phyloP scores from a whole-genome alignment of 2,113 vertebrate genomes.

The Crotalus tigris region DNA sequence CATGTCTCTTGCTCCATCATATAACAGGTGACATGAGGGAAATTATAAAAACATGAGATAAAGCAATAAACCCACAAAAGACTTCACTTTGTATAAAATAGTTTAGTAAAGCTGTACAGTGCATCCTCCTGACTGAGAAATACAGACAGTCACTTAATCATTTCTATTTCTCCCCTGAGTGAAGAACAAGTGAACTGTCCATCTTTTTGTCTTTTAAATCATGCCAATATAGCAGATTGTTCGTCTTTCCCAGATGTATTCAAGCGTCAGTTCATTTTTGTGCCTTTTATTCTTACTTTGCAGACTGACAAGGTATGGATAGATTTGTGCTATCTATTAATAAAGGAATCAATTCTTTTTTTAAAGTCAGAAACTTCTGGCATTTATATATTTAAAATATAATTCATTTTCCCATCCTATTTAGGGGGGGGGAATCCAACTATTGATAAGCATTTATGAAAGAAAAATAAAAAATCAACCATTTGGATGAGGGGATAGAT shows the following conservation, averaged over 20 bases:
- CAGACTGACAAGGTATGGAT: not conserved
- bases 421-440: not conserved
- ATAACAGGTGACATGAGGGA: not conserved
- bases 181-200: constrained; percentile 22
- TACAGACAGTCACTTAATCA: constrained; percentile 12
- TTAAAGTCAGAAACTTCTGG: not conserved
- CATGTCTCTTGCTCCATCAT: not conserved
- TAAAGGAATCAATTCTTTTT: not conserved
- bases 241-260: constrained; percentile 17
- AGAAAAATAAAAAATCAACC: not conserved
- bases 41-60: not conserved
- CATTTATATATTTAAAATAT: not conserved
- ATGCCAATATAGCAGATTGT: constrained; percentile 10
- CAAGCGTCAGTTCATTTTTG: constrained; percentile 4
- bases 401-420: not conserved
- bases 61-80: not conserved
- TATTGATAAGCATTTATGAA: not conserved
- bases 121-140: not conserved
- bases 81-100: not conserved
- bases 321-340: not conserved
- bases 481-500: too few species aligned
- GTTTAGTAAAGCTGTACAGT: constrained; percentile 2
- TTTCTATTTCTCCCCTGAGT: constrained; percentile 15
- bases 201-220: constrained; percentile 24
- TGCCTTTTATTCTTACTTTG: not conserved